A percentile compares a stretch with the other conserved stretches of the same genome.
Conservation (phyloP, 2,113 vertebrate species). For the Paracanthobrama guichenoti region DNA sequence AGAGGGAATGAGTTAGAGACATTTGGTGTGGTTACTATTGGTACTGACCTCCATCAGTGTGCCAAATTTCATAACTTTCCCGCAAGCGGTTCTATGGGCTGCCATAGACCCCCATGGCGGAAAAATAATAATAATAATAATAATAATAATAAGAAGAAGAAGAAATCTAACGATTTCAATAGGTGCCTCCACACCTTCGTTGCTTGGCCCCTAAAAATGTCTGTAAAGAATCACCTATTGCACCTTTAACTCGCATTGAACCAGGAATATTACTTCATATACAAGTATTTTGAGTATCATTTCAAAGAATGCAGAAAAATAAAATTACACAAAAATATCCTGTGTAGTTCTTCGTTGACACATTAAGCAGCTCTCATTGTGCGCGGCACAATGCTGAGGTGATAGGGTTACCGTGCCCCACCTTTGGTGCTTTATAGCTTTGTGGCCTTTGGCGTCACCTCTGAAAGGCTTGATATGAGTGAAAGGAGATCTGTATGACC, state of each 20-base stretch:
- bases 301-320: slow-evolving; percentile 18
- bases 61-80: too few species aligned
- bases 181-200: too few species aligned
- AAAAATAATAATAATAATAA: too few species aligned
- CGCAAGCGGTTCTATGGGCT: too few species aligned
- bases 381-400: slow-evolving; percentile 63
- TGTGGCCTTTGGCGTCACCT: slow-evolving; percentile 58
- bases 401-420: slow-evolving; percentile 68
- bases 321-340: slow-evolving; percentile 17
- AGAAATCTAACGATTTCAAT: too few species aligned
- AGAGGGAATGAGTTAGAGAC: too few species aligned
- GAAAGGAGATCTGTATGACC: slow-evolving; percentile 71
- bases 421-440: slow-evolving; percentile 54
- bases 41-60: too few species aligned
- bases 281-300: not conserved
- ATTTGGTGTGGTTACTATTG: too few species aligned
- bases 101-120: too few species aligned
- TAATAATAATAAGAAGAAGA: too few species aligned
- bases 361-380: slow-evolving; percentile 69
- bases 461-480: slow-evolving; percentile 57
- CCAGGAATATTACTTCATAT: not conserved
- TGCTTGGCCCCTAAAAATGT: too few species aligned
- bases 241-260: not conserved
- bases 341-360: slow-evolving; percentile 40
- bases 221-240: too few species aligned